Evolutionary conservation across 2,113 vertebrate species (phyloP), one percentile per base, ranked within the genome.

Genomic region (Ardeotis arabs): DNA sequence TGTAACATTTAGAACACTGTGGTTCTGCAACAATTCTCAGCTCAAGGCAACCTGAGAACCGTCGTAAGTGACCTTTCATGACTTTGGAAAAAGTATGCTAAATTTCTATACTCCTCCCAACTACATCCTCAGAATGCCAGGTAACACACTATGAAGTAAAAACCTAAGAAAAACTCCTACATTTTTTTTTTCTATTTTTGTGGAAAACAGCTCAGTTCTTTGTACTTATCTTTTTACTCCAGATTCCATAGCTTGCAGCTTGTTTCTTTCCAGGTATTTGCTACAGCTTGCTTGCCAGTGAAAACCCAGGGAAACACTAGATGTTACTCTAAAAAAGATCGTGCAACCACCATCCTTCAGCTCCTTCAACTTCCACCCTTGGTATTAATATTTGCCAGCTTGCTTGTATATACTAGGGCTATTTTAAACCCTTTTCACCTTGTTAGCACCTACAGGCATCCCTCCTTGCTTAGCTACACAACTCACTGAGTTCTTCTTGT

Each of bases 31-130:
- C 69, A 89, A 67, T 78, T 81, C 72, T 90, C 60, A 89, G 52
- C 76, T 91, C 55, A 91, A 89, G 56, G 62, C 52, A 89, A 74
- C 66, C 56, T 78, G 73, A 91, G 52, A 96, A 89, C 41, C 78
- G 56, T 35, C 81, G 9, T 9, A 63, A 78, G 33, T 79, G 87
- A 96, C 58, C 64, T 75, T 89, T 79, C 56, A 60, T n/a, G 62
- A 79, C 91, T 78, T 60, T 37, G 35, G 12, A 87, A 75, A 47
- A 87, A 89, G 28, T 67, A 89, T 41, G 20, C 31, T 81, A 74
- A 55, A 68, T 92, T 87, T 92, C 66, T 80, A 27, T 44, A 74
- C 33, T 75, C 37, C 49, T 90, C 52, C 29, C 44, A 87, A 33
- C 49, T 49, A 75, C 5, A 62, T 37, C n/a, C 41, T 73, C 44